Base-by-base conservation (phyloP, 1,140 invertebrate species). In the Stegodyphus dumicola region DNA sequence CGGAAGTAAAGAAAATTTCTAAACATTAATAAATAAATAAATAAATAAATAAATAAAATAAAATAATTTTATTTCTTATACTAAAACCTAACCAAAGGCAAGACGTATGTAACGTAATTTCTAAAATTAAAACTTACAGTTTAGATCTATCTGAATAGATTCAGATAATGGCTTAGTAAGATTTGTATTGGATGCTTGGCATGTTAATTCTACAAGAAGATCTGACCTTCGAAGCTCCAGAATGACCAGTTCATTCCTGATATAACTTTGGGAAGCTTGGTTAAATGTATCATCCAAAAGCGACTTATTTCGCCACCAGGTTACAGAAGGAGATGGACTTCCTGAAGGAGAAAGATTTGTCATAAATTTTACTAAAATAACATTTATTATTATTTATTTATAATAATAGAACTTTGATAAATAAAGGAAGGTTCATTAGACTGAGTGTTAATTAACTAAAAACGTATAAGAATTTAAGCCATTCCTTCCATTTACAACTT, bases 201-300 rank as follows among this genome's bases (percentile, higher is more conserved):
- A 96, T 86, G 95, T 93, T 67, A 96, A 93, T 87, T 94, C 92
- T 53, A 94, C 92, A 88, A 95, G 94, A 53, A 95, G 92, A 91
- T 96, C 94, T 89, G 95, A 94, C 18, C 95, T 90, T 6, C 94
- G 93, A 71, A 96, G 92, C 88, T 93, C 94, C 48, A 94, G 93
- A 90, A 94, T 95, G 65, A 93, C 93, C 88, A 96, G 92, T 81
- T 94, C 93, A 91, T 96, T 96, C 87, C 95, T 92, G 64, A 95
- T 95, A 65, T 94, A 90, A 3, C 93, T 94, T 79, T 95, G 93
- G 4, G 91, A 88, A 56, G 93, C 91, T 88, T 93, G 92, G 87
- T 94, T 94, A 90, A 93, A 95, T 7, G 94, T 94, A 88, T 96
- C 95, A 90, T 96, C 95, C 88, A 96, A 94, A 87, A 96, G 93